Evolutionary conservation across 2,113 vertebrate genomes (phyloP).

Genomic region (Halichoeres trimaculatus): DNA sequence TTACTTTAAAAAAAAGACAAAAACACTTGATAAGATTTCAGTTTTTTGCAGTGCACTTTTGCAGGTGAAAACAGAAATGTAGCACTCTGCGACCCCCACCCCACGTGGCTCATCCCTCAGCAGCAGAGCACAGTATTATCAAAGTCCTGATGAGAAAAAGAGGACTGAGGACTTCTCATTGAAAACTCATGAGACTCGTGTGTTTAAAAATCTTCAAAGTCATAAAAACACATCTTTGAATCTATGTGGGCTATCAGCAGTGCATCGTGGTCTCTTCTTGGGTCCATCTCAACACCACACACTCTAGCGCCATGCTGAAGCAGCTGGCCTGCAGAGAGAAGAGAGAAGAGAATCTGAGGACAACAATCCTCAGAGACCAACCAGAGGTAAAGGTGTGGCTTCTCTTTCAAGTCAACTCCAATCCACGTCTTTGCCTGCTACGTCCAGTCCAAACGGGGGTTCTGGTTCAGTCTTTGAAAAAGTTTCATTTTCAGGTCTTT

Average conservation of each 20-base stretch:
- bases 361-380: neutral
- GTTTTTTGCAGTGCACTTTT: too few species aligned
- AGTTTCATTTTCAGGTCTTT: constrained; percentile 58
- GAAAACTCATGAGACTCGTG: neutral
- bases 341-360: constrained; percentile 12
- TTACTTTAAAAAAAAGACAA: too few species aligned
- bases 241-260: constrained; percentile 12
- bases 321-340: neutral
- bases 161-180: constrained; percentile 21
- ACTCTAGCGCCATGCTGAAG: neutral
- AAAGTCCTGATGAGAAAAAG: constrained; percentile 10
- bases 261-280: constrained; percentile 5
- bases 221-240: constrained; percentile 7
- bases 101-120: constrained; percentile 25
- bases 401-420: constrained; percentile 34
- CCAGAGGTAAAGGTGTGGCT: neutral
- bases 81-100: neutral
- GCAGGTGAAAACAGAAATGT: constrained; percentile 37
- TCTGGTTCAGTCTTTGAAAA: neutral
- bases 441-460: neutral
- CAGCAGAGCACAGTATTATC: neutral
- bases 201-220: constrained; percentile 24
- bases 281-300: neutral
- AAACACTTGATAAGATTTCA: too few species aligned
- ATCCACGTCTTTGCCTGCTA: constrained; percentile 17